A percentile compares a stretch with the other conserved stretches of the same genome.
These are phyloP conservation scores for Drosophila punjabiensis DNA, from an alignment of 1,140 invertebrate genomes.

Conservation along the genomic window DNA sequence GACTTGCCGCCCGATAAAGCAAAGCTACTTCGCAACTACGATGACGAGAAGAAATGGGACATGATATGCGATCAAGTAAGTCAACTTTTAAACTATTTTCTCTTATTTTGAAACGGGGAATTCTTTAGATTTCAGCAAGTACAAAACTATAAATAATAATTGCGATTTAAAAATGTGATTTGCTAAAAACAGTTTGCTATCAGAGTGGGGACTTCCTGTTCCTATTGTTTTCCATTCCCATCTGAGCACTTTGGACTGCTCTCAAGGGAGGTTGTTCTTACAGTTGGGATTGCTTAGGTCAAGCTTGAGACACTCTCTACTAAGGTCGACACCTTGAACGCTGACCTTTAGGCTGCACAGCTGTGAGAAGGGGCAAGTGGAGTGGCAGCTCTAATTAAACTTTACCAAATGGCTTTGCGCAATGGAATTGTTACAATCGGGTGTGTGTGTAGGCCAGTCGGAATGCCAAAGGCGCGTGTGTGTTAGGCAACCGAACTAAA, in stretches of 20 bases:
- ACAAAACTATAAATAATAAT: not conserved
- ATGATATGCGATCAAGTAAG: conserved; percentile 99
- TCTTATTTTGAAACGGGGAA: not conserved
- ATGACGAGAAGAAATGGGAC: conserved; percentile 99
- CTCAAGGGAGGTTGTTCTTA: not conserved
- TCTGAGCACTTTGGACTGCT: conserved; percentile 14
- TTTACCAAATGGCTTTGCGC: conserved; percentile 66
- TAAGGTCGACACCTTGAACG: conserved; percentile 58
- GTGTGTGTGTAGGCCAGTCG: conserved; percentile 12
- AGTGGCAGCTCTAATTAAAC: conserved; percentile 64
- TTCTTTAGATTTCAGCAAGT: not conserved
- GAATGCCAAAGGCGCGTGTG: conserved; percentile 34
- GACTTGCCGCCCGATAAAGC: conserved; percentile 99
- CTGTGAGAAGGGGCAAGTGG: conserved; percentile 22
- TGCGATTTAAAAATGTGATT: not conserved
- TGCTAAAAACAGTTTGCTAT: conserved; percentile 24
- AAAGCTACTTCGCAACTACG: conserved; percentile 98
- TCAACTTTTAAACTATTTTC: conserved; percentile 8
- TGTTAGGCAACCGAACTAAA: conserved; percentile 17
- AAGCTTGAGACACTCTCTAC: conserved; percentile 1
- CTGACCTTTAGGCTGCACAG: conserved; percentile 57
- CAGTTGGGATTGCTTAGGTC: not conserved
- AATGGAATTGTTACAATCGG: conserved; percentile 54
- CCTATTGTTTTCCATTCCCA: not conserved
- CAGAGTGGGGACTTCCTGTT: conserved; percentile 16